These are phyloP conservation scores for Paralvinella palmiformis DNA, from an alignment of 1,140 invertebrate species.

Conservation along the genomic window DNA sequence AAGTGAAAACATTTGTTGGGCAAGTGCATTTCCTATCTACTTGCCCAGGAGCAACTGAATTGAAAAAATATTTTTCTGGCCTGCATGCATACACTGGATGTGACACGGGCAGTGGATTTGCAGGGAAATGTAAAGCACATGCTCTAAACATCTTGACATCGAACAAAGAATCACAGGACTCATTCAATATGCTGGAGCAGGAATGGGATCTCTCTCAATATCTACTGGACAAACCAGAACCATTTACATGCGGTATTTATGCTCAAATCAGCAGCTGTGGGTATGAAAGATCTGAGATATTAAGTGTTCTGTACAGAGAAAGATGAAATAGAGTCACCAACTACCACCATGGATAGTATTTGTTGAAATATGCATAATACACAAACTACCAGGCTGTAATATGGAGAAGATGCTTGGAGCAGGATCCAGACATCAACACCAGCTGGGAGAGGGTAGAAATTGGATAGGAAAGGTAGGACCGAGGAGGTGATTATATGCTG, in stretches of 20 bases:
- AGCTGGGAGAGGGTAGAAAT: background rate
- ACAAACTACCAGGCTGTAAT: no score
- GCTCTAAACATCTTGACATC: background rate
- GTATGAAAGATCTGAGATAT: background rate
- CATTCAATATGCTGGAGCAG: background rate
- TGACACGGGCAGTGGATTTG: no score
- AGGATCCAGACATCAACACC: background rate
- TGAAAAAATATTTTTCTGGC: no score
- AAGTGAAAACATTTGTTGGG: no score
- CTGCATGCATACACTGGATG: no score
- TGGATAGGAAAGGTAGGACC: background rate
- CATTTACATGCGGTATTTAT: no score
- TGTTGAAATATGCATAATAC: no score
- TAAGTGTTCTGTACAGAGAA: background rate
- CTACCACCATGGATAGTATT: background rate
- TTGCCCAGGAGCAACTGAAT: no score
- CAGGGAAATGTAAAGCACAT: background rate
- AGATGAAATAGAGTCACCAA: conserved; percentile 1
- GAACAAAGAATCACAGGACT: background rate
- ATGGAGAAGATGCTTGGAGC: background rate
- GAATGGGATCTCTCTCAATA: conserved; percentile 3
- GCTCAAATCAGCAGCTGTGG: no score
- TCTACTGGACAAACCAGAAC: background rate
- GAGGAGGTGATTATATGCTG: background rate
- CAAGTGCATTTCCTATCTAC: no score